Percentiles rank a stretch among this genome's conserved stretches.
Evolutionary conservation across 2,888 invertebrate genomes (phyloP).

Genomic region (Coremacera marginata): DNA sequence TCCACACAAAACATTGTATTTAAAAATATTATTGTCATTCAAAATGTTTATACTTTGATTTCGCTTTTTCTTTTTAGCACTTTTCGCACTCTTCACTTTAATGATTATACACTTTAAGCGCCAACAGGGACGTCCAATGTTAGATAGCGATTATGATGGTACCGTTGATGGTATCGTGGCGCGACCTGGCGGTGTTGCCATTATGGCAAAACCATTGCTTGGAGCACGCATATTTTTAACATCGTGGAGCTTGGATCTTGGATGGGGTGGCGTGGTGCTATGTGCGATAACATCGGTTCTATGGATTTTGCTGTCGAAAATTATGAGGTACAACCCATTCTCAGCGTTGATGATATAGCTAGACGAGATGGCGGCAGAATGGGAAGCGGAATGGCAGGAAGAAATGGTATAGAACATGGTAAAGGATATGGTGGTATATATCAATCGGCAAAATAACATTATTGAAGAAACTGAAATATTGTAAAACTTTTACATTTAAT

Average conservation of each 20-base stretch:
- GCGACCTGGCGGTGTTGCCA: slow-evolving; percentile 70
- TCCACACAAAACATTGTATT: no score
- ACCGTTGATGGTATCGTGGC: slow-evolving; percentile 81
- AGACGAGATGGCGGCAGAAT: slow-evolving; percentile 30
- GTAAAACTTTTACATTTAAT: no score
- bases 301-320: slow-evolving; percentile 90
- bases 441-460: no score
- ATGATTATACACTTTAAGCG: slow-evolving; percentile 94
- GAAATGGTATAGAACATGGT: slow-evolving; percentile 3
- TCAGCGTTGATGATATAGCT: slow-evolving; percentile 77
- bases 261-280: slow-evolving; percentile 87
- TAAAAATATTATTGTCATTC: no score
- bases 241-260: slow-evolving; percentile 86
- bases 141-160: slow-evolving; percentile 75
- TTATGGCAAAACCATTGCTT: slow-evolving; percentile 73
- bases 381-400: slow-evolving; percentile 16
- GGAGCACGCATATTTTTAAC: slow-evolving; percentile 81
- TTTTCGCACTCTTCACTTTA: slow-evolving; percentile 90
- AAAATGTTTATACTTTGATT: no score
- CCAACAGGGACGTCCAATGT: slow-evolving; percentile 76
- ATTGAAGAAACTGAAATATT: no score
- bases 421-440: not conserved
- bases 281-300: slow-evolving; percentile 85
- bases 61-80: slow-evolving; percentile 73
- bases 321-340: slow-evolving; percentile 89